Percentiles rank a stretch among this genome's conserved stretches.
These are phyloP conservation scores for Umimayanthus kanabou DNA, from an alignment of 92 coral and sea anemone species.

Conservation along the genomic window DNA sequence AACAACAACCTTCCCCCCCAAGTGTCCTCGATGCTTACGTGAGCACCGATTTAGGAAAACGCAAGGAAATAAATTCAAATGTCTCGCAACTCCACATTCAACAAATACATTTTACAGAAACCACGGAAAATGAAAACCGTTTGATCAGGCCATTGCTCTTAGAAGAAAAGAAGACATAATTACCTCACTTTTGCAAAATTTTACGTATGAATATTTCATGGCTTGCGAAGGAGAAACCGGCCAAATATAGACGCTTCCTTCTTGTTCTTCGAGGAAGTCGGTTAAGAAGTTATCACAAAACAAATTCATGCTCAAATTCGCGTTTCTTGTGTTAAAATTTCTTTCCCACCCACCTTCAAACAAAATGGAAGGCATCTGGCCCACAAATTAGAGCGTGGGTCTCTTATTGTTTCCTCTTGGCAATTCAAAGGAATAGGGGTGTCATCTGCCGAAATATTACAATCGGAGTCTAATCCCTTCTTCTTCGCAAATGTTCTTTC, in stretches of 20 bases:
- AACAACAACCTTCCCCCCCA: conserved; percentile 32
- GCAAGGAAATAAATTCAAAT: conserved; percentile 22
- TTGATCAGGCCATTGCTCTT: background rate
- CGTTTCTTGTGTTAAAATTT: conserved; percentile 16
- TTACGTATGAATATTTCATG: conserved; percentile 89
- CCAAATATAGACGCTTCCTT: conserved; percentile 73
- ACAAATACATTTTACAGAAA: conserved; percentile 6
- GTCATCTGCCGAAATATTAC: conserved; percentile 93
- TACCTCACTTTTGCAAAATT: conserved; percentile 81
- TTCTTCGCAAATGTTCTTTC: conserved; percentile 42
- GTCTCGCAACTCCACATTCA: background rate
- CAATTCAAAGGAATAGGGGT: conserved; percentile 94
- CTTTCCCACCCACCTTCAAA: conserved; percentile 7
- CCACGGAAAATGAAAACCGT: conserved; percentile 12
- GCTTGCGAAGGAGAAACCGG: conserved; percentile 78
- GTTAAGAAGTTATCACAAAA: conserved; percentile 44
- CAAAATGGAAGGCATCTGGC: conserved; percentile 69
- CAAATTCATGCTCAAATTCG: conserved; percentile 43
- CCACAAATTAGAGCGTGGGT: conserved; percentile 83
- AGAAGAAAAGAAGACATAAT: conserved; percentile 57
- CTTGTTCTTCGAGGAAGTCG: conserved; percentile 53
- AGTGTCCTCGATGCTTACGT: conserved; percentile 43
- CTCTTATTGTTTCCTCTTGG: conserved; percentile 86
- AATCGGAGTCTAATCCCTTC: conserved; percentile 72
- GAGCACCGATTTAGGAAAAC: conserved; percentile 37